Conservation (phyloP, 1,140 invertebrate genomes). For the Drosophila tropicalis region DNA sequence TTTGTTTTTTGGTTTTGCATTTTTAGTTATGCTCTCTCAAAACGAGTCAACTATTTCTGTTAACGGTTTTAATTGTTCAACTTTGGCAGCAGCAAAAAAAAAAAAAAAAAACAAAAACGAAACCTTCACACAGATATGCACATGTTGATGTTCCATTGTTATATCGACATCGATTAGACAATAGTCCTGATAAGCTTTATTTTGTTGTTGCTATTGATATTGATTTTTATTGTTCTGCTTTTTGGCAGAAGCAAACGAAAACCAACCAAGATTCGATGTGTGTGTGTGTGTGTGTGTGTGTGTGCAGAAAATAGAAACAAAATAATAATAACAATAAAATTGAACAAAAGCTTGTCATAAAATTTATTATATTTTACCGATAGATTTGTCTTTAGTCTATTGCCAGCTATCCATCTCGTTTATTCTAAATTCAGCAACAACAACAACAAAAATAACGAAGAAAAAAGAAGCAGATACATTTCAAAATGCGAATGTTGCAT, state of each 20-base stretch:
- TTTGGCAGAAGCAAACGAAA: conserved; percentile 12
- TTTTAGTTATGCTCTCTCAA: conserved; percentile 7
- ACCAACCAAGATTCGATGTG: background rate
- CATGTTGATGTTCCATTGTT: conserved; percentile 37
- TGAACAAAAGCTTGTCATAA: conserved; percentile 65
- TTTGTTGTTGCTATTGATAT: background rate
- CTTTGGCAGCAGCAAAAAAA: background rate
- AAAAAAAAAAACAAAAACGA: background rate
- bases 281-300: no score
- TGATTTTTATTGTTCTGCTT: conserved; percentile 51
- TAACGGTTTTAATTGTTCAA: conserved; percentile 68
- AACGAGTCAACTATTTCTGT: conserved; percentile 54
- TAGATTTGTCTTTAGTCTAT: conserved; percentile 51
- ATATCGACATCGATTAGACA: conserved; percentile 72
- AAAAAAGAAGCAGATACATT: conserved; percentile 17
- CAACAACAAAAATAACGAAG: conserved; percentile 26
- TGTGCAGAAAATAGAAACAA: conserved; percentile 9
- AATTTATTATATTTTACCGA: conserved; percentile 78
- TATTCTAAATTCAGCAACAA: conserved; percentile 41
- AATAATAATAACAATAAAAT: conserved; percentile 73
- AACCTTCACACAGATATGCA: background rate
- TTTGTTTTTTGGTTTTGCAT: conserved; percentile 13
- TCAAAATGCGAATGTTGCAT: conserved; percentile 50
- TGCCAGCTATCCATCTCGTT: conserved; percentile 47
- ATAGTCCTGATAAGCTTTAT: conserved; percentile 60